Evolutionary conservation across 1,140 invertebrate genomes (phyloP), one percentile per base, ranked within the genome.

Genomic region (Ptiloglossa arizonensis): DNA sequence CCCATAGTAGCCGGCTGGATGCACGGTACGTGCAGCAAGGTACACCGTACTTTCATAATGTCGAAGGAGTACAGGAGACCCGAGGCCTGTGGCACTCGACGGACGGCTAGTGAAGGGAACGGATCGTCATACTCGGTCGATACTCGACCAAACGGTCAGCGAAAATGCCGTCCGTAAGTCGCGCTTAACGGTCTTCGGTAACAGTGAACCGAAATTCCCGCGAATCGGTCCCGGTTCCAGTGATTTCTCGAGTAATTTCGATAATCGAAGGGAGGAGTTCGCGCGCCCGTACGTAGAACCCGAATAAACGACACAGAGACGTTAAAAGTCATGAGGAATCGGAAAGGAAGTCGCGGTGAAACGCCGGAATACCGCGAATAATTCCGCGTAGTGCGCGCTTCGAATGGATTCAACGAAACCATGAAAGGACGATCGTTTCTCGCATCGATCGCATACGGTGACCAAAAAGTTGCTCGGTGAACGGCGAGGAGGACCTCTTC

Each of bases 71-170:
- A 81, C 71, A 79, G 56, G 68, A 67, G 77, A 69, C 62, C 83
- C 71, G 57, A 74, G 73, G 83, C 77, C 72, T 73, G 50, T 79
- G 79, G 69, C 89, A 92, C 87, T 91, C 86, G 82, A 87, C 84
- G 82, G 71, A 88, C 87, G 85, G 79, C 90, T 89, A 86, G 91
- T 91, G 91, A 91, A 90, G 90, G 87, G 90, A 89, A 89, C 89
- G 86, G 87, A 87, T 90, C 89, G 85, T 59, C 63, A 71, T 59
- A 77, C 22, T 59, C 32, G 62, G 76, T 63, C 67, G 62, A 71
- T 44, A 59, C 41, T 38, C 68, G 69, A 66, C 52, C 62, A 77
- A 80, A 52, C 48, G 56, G 44, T 41, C 44, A 35, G 8, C 29
- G 62, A 86, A 86, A 78, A 86, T 80, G 81, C 48, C 66, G 71